These are phyloP conservation scores for Drosophila testacea DNA, from an alignment of 2,888 invertebrate species.

Conservation along the genomic window DNA sequence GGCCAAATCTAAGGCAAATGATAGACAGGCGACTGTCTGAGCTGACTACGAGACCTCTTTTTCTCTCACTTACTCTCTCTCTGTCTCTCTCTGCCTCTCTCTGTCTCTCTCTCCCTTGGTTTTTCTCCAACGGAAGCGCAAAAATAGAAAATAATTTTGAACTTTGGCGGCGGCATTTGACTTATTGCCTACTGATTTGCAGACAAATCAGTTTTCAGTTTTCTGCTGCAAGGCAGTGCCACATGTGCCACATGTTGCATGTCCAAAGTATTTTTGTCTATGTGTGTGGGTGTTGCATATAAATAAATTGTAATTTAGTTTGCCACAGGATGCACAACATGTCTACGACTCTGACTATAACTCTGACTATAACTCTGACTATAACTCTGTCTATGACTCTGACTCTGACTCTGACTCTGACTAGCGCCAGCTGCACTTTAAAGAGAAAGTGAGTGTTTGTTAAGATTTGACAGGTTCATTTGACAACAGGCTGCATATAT, in stretches of 20 bases:
- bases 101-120: neutral
- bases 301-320: slow-evolving; percentile 82
- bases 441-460: slow-evolving; percentile 83
- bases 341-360: slow-evolving; percentile 16
- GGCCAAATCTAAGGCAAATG: slow-evolving; percentile 77
- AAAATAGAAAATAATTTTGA: slow-evolving; percentile 74
- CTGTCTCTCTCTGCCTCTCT: neutral
- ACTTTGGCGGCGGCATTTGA: slow-evolving; percentile 80
- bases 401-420: slow-evolving; percentile 21
- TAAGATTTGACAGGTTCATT: slow-evolving; percentile 82
- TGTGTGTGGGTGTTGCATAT: slow-evolving; percentile 76
- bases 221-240: slow-evolving; percentile 53
- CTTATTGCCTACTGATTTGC: slow-evolving; percentile 81
- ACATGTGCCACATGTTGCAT: slow-evolving; percentile 43
- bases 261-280: slow-evolving; percentile 19
- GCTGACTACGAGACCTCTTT: slow-evolving; percentile 33
- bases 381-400: slow-evolving; percentile 13
- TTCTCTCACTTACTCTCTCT: neutral
- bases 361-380: slow-evolving; percentile 1
- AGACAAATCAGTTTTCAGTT: slow-evolving; percentile 67
- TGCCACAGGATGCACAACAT: slow-evolving; percentile 70
- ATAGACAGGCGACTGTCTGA: slow-evolving; percentile 75
- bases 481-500: slow-evolving; percentile 60
- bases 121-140: slow-evolving; percentile 72
- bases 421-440: slow-evolving; percentile 71